Base-by-base conservation (phyloP, 35 echinoderm and acorn worm genomes). In the Patiria miniata region DNA sequence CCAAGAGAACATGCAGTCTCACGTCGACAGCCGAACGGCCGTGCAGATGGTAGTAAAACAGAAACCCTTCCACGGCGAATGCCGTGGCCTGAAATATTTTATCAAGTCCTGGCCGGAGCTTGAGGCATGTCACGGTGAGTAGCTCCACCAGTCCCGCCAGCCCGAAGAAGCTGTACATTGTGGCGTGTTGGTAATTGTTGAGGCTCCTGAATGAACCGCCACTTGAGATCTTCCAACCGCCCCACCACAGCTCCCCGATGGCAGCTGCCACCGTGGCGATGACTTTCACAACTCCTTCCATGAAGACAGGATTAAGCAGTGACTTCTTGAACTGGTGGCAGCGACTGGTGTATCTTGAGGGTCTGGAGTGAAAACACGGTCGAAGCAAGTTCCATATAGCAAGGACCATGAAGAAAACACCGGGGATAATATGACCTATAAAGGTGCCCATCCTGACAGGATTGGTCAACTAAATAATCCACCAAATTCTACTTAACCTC, bases 81-180 rank as follows among this genome's bases (percentile, higher is more conserved):
- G 26, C 65, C 21, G 34, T 73, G 19, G 65, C 65, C 8, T 73
- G 26, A 36, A 73, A 73, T 14, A 73, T 12, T 30, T 73, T 73
- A 8, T 32, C 60, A 19, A 26, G 26, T 73, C 26, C 26, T 14
- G 65, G 10, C 14, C 7, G 14, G 34, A 36, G 65, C 29, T 73
- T 73, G 65, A 73, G 19, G 34, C 65, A 73, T 32, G 65, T 73
- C 0, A 32, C 26, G 29, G 19, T 73, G 10, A 73, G 65, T 30
- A 73, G 21, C 34, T 73, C 65, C 2, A 30, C 14, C 34, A 73
- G n/a, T 12, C 26, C 65, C 29, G 65, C 23, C 22, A 73, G 29
- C 10, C 65, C 65, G 26, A 73, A 73, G 65, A 73, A 73, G 65
- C 26, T 23, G 15, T 73, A 73, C 65, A 73, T 73, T 73, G 65